Conservation (phyloP, 1,140 invertebrate species). For the Drosophila funebris region DNA sequence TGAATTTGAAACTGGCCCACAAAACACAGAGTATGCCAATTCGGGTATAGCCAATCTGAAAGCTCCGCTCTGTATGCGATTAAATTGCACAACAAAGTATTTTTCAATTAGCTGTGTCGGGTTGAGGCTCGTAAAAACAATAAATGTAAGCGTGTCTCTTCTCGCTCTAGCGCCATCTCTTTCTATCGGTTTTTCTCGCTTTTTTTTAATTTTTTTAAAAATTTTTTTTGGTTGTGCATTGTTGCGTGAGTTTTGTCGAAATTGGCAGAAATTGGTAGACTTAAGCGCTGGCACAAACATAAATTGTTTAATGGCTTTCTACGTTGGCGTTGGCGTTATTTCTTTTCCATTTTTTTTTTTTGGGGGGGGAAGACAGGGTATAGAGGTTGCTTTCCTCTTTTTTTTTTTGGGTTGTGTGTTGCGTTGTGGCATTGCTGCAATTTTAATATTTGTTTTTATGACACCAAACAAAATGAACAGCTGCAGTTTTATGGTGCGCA, state of each 20-base stretch:
- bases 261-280: constrained; percentile 63
- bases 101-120: constrained; percentile 72
- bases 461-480: constrained; percentile 49
- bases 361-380: not conserved
- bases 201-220: too few species aligned
- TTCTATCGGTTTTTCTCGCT: not conserved
- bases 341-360: constrained; percentile 5
- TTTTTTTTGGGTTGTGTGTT: constrained; percentile 26
- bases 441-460: constrained; percentile 65
- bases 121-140: constrained; percentile 70
- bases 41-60: constrained; percentile 43
- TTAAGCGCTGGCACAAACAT: constrained; percentile 60
- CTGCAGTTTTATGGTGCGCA: constrained; percentile 45
- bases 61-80: constrained; percentile 36
- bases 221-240: constrained; percentile 37
- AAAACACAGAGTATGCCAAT: constrained; percentile 75
- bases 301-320: constrained; percentile 72
- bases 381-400: not conserved
- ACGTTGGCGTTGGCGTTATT: constrained; percentile 29
- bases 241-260: constrained; percentile 57
- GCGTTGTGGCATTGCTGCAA: constrained; percentile 49
- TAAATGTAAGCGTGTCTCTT: constrained; percentile 61
- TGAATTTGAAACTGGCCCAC: constrained; percentile 69
- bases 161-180: not conserved
- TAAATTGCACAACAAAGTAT: constrained; percentile 79